Evolutionary conservation across 1,140 invertebrate species (phyloP).

Genomic region (Drosophila nebulosa): DNA sequence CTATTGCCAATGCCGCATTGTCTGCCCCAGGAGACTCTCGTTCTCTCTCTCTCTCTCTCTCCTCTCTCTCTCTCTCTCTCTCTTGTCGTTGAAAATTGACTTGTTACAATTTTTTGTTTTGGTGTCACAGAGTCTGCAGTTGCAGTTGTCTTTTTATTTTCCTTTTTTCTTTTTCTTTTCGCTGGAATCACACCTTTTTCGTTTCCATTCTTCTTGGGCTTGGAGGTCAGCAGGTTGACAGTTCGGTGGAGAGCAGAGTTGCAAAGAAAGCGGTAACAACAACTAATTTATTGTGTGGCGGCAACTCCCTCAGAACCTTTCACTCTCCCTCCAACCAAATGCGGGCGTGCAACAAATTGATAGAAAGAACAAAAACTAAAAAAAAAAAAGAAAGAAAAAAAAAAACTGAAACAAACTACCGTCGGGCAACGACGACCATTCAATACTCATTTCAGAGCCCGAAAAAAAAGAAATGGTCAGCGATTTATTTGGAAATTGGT

Average conservation of each 20-base stretch:
- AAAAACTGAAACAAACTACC: neutral
- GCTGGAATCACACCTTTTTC: conserved; percentile 31
- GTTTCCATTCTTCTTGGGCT: neutral
- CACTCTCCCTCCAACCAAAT: neutral
- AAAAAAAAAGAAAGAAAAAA: neutral
- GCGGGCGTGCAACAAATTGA: conserved; percentile 1
- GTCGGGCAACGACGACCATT: neutral
- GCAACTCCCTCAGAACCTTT: conserved; percentile 11
- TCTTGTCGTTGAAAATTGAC: conserved; percentile 2
- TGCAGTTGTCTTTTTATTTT: neutral
- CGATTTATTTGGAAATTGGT: neutral
- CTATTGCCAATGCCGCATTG: neutral
- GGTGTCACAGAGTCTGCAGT: conserved; percentile 9
- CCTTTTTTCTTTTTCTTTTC: conserved; percentile 6
- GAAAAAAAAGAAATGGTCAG: neutral
- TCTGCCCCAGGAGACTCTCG: neutral
- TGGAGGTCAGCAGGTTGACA: neutral
- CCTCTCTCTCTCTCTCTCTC: neutral
- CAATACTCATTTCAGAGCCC: neutral
- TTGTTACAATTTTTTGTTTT: conserved; percentile 13
- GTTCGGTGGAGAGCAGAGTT: neutral
- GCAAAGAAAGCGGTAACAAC: neutral
- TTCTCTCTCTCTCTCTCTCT: neutral
- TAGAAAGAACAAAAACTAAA: neutral
- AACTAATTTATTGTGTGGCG: conserved; percentile 10